Conservation (phyloP, 2,888 invertebrate species). For the Mesodorylaimus sp. region DNA sequence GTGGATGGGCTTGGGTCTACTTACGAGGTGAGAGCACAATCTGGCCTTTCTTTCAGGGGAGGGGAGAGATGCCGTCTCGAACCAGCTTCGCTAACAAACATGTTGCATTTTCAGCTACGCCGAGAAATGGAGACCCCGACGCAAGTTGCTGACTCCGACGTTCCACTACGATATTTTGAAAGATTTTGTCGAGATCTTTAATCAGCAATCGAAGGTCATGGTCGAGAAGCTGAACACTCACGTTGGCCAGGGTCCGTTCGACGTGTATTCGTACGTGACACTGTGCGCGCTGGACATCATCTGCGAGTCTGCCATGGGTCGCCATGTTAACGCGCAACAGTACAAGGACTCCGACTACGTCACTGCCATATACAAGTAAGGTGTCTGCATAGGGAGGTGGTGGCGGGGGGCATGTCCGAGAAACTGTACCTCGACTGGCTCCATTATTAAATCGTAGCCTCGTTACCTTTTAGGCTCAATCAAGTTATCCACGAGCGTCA, state of each 20-base stretch:
- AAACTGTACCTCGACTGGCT: no score
- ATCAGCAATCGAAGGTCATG: slow-evolving; percentile 33
- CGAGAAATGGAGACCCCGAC: slow-evolving; percentile 34
- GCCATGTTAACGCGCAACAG: slow-evolving; percentile 50
- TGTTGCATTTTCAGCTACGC: slow-evolving; percentile 24
- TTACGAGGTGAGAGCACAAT: slow-evolving; percentile 30
- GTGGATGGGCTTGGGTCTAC: slow-evolving; percentile 39
- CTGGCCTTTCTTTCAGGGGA: slow-evolving; percentile 5
- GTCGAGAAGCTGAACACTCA: slow-evolving; percentile 20
- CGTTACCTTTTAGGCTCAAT: slow-evolving; percentile 25
- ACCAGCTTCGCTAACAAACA: no score
- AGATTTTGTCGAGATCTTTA: slow-evolving; percentile 37
- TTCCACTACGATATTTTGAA: slow-evolving; percentile 40
- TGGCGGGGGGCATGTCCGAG: no score
- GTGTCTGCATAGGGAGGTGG: no score
- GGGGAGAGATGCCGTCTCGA: no score
- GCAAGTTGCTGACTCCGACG: slow-evolving; percentile 38
- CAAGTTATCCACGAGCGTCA: slow-evolving; percentile 29
- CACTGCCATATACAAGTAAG: slow-evolving; percentile 49
- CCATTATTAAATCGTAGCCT: no score
- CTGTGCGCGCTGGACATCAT: slow-evolving; percentile 39
- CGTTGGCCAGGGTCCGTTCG: slow-evolving; percentile 17
- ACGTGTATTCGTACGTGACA: slow-evolving; percentile 35
- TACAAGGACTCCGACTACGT: slow-evolving; percentile 52
- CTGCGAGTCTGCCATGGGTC: slow-evolving; percentile 68